Evolutionary conservation across 2,113 vertebrate genomes (phyloP).

Genomic region (Archilochus colubris): DNA sequence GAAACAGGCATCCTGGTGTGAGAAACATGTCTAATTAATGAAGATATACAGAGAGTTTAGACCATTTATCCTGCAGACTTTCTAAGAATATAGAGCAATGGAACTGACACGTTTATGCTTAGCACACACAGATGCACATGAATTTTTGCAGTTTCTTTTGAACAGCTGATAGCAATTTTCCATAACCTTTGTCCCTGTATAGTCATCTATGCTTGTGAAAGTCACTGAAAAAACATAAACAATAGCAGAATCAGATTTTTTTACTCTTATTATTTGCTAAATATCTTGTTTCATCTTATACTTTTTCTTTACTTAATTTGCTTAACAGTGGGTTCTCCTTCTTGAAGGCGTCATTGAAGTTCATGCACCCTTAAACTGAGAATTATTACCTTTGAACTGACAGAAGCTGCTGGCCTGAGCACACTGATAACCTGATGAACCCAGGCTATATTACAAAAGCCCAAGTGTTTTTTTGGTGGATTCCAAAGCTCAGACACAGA

Average conservation of each 20-base stretch:
- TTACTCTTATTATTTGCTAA: not conserved
- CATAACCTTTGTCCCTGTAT: not conserved
- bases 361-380: not conserved
- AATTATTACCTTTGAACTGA: not conserved
- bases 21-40: slow-evolving; percentile 40
- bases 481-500: not conserved
- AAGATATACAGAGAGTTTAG: slow-evolving; percentile 39
- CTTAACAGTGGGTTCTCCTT: not conserved
- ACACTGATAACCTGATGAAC: not conserved
- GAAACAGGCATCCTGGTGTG: not conserved
- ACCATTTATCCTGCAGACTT: not conserved
- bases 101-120: not conserved
- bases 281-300: not conserved
- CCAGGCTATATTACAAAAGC: not conserved
- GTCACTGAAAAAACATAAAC: not conserved
- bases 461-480: not conserved
- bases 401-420: not conserved
- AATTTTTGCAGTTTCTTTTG: not conserved
- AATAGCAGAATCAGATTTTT: not conserved
- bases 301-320: not conserved
- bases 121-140: not conserved
- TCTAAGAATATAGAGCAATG: not conserved
- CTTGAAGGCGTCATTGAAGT: not conserved
- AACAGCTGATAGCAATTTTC: not conserved
- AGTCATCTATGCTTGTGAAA: not conserved